Evolutionary conservation across 2,797 vertebrate species (phyloP).

Genomic region (Labeo calbasu): DNA sequence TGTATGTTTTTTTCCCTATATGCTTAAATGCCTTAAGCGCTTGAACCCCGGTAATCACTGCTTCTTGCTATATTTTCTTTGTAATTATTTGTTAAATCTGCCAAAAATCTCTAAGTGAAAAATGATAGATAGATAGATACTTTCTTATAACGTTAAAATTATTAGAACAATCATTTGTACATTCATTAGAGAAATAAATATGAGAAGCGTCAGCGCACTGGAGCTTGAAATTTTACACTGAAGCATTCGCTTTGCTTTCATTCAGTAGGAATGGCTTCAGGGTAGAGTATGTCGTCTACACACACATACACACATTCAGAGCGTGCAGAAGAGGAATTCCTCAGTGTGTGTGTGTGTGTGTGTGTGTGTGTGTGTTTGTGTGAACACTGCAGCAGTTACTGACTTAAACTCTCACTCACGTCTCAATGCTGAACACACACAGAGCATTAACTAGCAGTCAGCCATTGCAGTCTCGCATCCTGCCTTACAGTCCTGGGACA

Average conservation of each 20-base stretch:
- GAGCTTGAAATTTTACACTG: neutral
- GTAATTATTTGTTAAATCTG: neutral
- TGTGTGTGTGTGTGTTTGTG: constrained; percentile 26
- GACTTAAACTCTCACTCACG: constrained; percentile 47
- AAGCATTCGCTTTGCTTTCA: constrained; percentile 16
- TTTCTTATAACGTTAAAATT: neutral
- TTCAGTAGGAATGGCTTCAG: constrained; percentile 25
- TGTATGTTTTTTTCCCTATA: too few species aligned
- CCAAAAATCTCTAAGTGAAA: neutral
- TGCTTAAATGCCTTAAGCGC: too few species aligned
- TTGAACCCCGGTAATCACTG: too few species aligned
- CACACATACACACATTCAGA: neutral
- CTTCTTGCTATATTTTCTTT: too few species aligned
- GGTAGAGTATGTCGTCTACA: constrained; percentile 19
- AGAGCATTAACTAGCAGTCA: neutral
- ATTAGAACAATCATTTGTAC: constrained; percentile 11
- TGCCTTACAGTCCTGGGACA: neutral
- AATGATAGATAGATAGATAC: neutral
- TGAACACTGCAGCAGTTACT: constrained; percentile 34
- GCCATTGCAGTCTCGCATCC: neutral
- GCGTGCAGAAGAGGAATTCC: constrained; percentile 4
- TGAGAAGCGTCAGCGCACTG: neutral
- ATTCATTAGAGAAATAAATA: constrained; percentile 19
- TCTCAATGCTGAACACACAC: constrained; percentile 38
- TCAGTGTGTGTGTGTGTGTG: constrained; percentile 28